Conservation (phyloP, 2,797 vertebrate species). For the Gallirallus australis region DNA sequence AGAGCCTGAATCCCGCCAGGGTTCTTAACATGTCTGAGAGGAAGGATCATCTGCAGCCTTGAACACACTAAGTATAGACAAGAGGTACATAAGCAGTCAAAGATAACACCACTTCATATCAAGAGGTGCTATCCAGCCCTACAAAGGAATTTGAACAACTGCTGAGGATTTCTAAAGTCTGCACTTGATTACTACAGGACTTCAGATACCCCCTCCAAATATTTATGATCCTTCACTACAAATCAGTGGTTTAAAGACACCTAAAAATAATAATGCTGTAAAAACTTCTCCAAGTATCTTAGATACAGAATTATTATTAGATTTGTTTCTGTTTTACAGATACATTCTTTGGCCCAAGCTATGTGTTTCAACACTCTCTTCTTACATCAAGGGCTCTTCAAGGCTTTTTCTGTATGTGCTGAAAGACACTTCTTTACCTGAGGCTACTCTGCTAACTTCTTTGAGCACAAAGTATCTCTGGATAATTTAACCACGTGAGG, state of each 20-base stretch:
- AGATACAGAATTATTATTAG: slow-evolving; percentile 18
- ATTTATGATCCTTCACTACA: slow-evolving; percentile 43
- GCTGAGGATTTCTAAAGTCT: slow-evolving; percentile 49
- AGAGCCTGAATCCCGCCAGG: background rate
- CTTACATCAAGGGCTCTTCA: slow-evolving; percentile 52
- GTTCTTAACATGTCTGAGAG: slow-evolving; percentile 46
- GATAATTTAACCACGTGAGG: slow-evolving; percentile 52
- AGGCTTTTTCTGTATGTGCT: slow-evolving; percentile 41
- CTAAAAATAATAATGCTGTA: background rate
- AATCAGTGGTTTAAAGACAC: slow-evolving; percentile 20
- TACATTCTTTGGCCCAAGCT: slow-evolving; percentile 15
- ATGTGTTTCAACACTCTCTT: slow-evolving; percentile 58
- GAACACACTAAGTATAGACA: slow-evolving; percentile 32
- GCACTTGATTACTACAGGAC: slow-evolving; percentile 37
- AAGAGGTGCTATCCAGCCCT: slow-evolving; percentile 34
- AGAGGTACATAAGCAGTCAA: slow-evolving; percentile 46
- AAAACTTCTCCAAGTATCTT: slow-evolving; percentile 12
- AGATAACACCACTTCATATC: slow-evolving; percentile 60
- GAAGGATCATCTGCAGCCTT: slow-evolving; percentile 45
- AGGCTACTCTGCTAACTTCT: slow-evolving; percentile 54
- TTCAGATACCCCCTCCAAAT: slow-evolving; percentile 42
- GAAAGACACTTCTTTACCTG: slow-evolving; percentile 71
- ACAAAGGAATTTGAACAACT: slow-evolving; percentile 57
- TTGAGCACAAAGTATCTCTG: slow-evolving; percentile 35
- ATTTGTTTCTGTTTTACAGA: slow-evolving; percentile 36